Base-by-base conservation (phyloP, 2,113 vertebrate genomes). In the Xyrauchen texanus region DNA sequence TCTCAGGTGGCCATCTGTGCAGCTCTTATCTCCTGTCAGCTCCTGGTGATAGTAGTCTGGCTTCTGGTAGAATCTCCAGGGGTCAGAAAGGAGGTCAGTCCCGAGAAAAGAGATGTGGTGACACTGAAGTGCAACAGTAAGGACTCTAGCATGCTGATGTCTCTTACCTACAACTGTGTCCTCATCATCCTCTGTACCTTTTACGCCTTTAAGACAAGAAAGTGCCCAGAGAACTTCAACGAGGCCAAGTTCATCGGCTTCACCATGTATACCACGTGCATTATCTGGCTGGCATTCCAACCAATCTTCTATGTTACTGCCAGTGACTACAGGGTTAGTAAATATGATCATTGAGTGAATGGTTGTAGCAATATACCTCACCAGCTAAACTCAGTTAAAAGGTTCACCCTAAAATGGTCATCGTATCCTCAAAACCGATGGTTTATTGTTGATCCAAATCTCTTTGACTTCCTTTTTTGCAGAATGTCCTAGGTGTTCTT, bases 261-360 rank as follows among this genome's bases (percentile, higher is more conserved):
- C 88, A 99, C 98, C 85, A 99, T 99, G 98, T 99, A 99, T 86
- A 99, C 98, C 3, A 99, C 98, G 66, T 99, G 98, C 91, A 99
- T 99, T 93, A 99, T 99, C 93, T 99, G 98, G 98, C 92, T 99
- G 60, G 98, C 98, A 15, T 99, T 99, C 89, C 94, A 98, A 86
- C 98, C 98, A 78, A 98, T 99, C 94, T 99, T 99, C 93, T 99
- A 97, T 0, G 98, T 98, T 90, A 99, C 98, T 51, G 98, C 98
- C 90, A 98, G 96, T 3, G 97, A 99, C 89, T 98, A 98, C 88
- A 93, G 98, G 94, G 98, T 99, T 90, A 96, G 92, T 85, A 79
- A 45, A 78, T 63, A 42, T 68, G 53, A 57, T 16, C 6, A 12
- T 68, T 16, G 13, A 63, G 21, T 58, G 53, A 12, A 72, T 60